A percentile compares a stretch with the other conserved stretches of the same genome.
Evolutionary conservation across 2,797 vertebrate genomes (phyloP).

Genomic region (Prunella strophiata): DNA sequence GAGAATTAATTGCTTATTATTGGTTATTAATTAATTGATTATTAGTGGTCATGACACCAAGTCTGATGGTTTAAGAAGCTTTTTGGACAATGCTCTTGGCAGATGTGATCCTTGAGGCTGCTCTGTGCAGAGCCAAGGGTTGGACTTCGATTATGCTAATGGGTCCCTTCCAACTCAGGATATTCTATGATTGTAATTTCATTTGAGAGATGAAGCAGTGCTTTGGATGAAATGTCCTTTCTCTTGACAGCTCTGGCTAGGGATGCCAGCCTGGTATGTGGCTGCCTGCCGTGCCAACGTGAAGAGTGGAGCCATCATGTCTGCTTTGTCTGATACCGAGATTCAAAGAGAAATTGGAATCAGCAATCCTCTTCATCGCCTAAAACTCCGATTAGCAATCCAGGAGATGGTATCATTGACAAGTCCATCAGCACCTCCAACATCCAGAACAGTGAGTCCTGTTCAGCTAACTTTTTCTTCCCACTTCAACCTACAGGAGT

Average conservation of each 20-base stretch:
- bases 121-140: not conserved
- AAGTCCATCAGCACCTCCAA: constrained; percentile 95
- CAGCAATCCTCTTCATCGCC: constrained; percentile 95
- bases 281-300: constrained; percentile 97
- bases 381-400: constrained; percentile 95
- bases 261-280: constrained; percentile 99
- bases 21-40: not conserved
- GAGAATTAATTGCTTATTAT: not conserved
- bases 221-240: not conserved
- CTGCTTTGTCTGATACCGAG: constrained; percentile 95
- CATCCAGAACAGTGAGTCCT: constrained; percentile 94
- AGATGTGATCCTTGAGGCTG: not conserved
- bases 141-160: not conserved
- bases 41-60: not conserved
- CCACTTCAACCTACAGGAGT: not conserved
- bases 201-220: not conserved
- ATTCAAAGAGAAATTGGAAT: constrained; percentile 98
- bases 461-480: not conserved
- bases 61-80: not conserved
- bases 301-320: constrained; percentile 99
- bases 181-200: not conserved
- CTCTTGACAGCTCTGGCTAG: constrained; percentile 88
- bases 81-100: not conserved
- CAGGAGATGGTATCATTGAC: constrained; percentile 99
- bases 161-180: not conserved